Conservation (phyloP, 2,797 vertebrate genomes). For the Borostomias antarcticus region DNA sequence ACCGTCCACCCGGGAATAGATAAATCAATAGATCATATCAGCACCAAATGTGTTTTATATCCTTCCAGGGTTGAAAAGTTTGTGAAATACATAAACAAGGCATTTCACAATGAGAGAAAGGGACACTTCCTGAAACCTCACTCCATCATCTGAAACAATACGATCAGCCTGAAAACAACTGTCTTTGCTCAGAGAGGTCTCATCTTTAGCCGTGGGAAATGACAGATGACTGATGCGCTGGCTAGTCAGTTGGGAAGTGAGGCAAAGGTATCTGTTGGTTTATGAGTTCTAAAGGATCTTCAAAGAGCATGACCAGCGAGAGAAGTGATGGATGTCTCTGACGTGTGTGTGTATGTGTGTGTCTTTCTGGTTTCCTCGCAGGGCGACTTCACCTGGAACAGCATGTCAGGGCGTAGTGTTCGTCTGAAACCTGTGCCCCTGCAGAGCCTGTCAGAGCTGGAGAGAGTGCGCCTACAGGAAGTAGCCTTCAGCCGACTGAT, state of each 20-base stretch:
- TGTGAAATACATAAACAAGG: slow-evolving; percentile 1
- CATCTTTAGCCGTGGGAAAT: slow-evolving; percentile 19
- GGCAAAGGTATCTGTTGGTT: slow-evolving; percentile 26
- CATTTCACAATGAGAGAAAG: background rate
- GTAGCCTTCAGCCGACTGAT: slow-evolving; percentile 91
- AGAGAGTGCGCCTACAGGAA: slow-evolving; percentile 91
- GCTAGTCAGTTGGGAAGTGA: slow-evolving; percentile 32
- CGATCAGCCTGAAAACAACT: slow-evolving; percentile 1
- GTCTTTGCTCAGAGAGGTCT: slow-evolving; percentile 7
- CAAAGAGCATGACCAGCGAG: background rate
- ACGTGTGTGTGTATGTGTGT: slow-evolving; percentile 10
- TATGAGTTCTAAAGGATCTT: background rate
- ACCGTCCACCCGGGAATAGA: background rate
- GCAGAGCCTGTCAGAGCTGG: slow-evolving; percentile 95
- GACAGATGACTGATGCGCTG: slow-evolving; percentile 21
- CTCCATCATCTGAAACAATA: background rate
- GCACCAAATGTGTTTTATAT: slow-evolving; percentile 14
- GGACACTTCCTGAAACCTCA: background rate
- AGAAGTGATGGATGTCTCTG: slow-evolving; percentile 17
- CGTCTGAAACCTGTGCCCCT: slow-evolving; percentile 90
- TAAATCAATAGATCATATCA: slow-evolving; percentile 13
- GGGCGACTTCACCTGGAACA: slow-evolving; percentile 97
- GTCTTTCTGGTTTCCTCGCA: slow-evolving; percentile 56
- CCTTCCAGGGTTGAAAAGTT: background rate
- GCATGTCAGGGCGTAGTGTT: slow-evolving; percentile 87